phyloP scores from a whole-genome alignment of 2,113 vertebrate species.

The Rhea pennata region DNA sequence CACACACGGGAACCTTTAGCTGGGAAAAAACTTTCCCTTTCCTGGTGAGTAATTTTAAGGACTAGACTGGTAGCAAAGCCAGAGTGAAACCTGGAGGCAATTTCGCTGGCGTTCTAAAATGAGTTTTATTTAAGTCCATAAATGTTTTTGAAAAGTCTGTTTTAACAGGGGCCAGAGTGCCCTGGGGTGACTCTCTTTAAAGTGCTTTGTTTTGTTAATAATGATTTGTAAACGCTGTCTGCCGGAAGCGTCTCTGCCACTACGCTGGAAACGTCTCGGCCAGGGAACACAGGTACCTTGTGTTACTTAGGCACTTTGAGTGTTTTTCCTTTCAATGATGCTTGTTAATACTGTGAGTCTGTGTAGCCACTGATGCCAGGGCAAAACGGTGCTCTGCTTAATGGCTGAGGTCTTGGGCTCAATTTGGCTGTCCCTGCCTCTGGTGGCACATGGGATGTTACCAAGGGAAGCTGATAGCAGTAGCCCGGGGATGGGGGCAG shows the following conservation, averaged over 20 bases:
- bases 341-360: not conserved
- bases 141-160: constrained; percentile 54
- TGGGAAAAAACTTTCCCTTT: constrained; percentile 14
- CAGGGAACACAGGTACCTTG: constrained; percentile 15
- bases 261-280: not conserved
- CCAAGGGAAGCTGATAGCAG: not conserved
- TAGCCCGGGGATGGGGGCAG: rapidly evolving
- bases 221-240: constrained; percentile 22
- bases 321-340: not conserved
- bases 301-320: not conserved
- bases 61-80: constrained; percentile 58
- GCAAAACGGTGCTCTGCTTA: rapidly evolving
- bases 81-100: constrained; percentile 61
- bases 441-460: rapidly evolving
- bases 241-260: not conserved
- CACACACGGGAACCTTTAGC: constrained; percentile 16
- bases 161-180: constrained; percentile 53
- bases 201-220: constrained; percentile 57
- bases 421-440: no score
- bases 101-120: not conserved
- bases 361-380: not conserved
- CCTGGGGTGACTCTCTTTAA: constrained; percentile 50
- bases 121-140: constrained; percentile 61
- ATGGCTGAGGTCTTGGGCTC: rapidly evolving
- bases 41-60: constrained; percentile 47